Evolutionary conservation across 2,888 invertebrate genomes (phyloP), one percentile per base, ranked within the genome.

Genomic region (Agrochola lota): DNA sequence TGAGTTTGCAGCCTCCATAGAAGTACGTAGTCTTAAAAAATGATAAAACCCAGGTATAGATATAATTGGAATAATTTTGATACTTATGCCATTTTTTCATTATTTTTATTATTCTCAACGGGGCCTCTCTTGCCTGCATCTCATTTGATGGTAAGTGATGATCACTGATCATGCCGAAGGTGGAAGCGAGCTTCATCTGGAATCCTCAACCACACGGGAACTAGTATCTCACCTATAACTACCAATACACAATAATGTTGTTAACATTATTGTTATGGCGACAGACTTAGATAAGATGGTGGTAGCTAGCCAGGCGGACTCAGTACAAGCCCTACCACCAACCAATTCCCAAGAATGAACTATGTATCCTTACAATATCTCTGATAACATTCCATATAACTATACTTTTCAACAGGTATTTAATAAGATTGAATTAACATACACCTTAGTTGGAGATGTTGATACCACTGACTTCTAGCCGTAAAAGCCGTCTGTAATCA

Each of bases 371-470:
- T 46, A 55, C 23, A 62, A 12, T 46, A 55, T 62, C 63, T 40
- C 0, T 17, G 4, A n/a, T 57, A 76, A 9, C 4, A 57, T 17
- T 30, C 15, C n/a, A 30, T 40, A 40, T 26, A 49, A 35, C 35
- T 69, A 40, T 0, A 60, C 9, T 72, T 57, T 66, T 67, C 49
- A 77, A 62, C 11, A 23, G 55, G 17, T 69, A 60, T 23, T 68
- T 55, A 84, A 59, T 30, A 71, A 64, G 23, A 59, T 49, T 30
- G 11, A 52, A 84, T 78, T 78, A 43, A 30, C 57, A 62, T 78
- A 72, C 63, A 66, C 55, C 46, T 62, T 35, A 72, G 23, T 46
- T 0, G 5, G 17, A 49, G 9, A 67, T 62, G 60, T 70, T 52
- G 23, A 57, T 67, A 67, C 3, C 57, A 46, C n/a, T 66, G 35